These are phyloP conservation scores for Tachysurus fulvidraco DNA, from an alignment of 2,113 vertebrate species.

Conservation along the genomic window DNA sequence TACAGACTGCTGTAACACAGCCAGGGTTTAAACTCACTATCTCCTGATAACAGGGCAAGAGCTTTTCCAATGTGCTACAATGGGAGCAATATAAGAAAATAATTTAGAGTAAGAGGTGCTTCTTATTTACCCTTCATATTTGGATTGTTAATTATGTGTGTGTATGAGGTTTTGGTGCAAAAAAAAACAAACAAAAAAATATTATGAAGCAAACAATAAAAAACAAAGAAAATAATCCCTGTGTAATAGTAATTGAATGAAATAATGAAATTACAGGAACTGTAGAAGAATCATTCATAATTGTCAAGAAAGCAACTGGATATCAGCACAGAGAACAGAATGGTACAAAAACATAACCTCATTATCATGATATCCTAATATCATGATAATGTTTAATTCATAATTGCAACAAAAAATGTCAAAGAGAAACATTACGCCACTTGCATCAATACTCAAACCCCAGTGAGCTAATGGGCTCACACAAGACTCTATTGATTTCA, in stretches of 20 bases:
- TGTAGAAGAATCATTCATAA: neutral
- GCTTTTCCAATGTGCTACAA: neutral
- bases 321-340: neutral
- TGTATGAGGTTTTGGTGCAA: neutral
- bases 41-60: neutral
- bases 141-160: neutral
- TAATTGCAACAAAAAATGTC: constrained; percentile 10
- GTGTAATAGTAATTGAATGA: neutral
- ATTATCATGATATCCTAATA: too few species aligned
- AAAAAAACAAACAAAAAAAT: neutral
- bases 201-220: neutral
- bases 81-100: neutral
- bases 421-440: constrained; percentile 34
- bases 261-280: neutral
- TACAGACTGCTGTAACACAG: neutral
- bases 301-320: constrained; percentile 8
- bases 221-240: neutral
- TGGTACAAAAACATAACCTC: neutral
- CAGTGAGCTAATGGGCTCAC: neutral
- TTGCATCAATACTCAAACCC: neutral
- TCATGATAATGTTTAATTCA: constrained; percentile 35
- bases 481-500: neutral
- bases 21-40: neutral
- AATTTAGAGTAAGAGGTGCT: neutral
- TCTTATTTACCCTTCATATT: neutral